Conservation (phyloP, 1,140 invertebrate species). For the Diachasma alloeum region DNA sequence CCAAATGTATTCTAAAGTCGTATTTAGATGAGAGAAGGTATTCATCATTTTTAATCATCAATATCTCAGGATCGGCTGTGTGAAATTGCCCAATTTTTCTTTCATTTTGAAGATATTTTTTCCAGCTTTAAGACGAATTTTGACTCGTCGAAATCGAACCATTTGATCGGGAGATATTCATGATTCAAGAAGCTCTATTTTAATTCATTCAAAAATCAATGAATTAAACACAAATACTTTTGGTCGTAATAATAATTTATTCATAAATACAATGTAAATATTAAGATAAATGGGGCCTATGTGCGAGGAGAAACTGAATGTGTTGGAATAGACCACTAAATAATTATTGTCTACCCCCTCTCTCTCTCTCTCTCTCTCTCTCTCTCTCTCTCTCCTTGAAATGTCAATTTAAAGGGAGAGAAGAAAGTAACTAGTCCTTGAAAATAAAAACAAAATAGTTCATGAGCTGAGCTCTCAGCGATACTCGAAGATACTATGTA, state of each 20-base stretch:
- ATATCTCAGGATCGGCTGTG: no score
- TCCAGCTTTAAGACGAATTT: no score
- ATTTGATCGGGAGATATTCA: no score
- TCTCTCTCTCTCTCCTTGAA: no score
- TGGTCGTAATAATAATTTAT: slow-evolving; percentile 48
- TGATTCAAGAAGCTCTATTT: no score
- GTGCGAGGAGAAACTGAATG: slow-evolving; percentile 5
- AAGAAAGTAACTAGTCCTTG: neutral
- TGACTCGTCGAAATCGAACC: no score
- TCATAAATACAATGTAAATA: slow-evolving; percentile 49
- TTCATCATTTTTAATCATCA: no score
- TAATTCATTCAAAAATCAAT: no score
- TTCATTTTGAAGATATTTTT: no score
- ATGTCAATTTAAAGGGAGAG: neutral
- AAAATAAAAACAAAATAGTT: neutral
- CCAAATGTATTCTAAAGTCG: no score
- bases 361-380: neutral
- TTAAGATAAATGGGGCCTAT: slow-evolving; percentile 16
- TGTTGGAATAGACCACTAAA: slow-evolving; percentile 7
- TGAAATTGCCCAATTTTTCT: no score
- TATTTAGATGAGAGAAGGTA: no score
- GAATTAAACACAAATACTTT: neutral
- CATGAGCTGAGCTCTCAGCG: neutral
- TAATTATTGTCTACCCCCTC: neutral
- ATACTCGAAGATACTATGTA: neutral